These are phyloP conservation scores for Dicyrtoma fusca DNA, from an alignment of 2,888 invertebrate species.

Conservation along the genomic window DNA sequence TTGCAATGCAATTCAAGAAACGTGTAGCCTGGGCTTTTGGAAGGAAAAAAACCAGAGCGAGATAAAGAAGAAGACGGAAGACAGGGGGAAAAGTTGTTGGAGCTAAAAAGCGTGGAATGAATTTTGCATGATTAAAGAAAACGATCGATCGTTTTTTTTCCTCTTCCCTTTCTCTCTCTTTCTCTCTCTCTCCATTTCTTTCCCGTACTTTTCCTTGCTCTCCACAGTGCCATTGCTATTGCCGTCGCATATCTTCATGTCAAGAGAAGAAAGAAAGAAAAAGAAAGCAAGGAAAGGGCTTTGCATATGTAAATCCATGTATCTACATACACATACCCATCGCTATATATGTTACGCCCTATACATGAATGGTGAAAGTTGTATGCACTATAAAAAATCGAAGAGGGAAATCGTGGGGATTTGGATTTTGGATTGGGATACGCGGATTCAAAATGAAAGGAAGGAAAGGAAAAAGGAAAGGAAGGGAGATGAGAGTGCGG, in stretches of 20 bases:
- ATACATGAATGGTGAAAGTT: neutral
- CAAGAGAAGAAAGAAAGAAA: no score
- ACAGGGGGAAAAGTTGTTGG: no score
- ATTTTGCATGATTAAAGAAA: constrained; percentile 38
- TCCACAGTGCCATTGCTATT: no score
- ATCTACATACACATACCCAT: neutral
- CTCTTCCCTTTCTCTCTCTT: neutral
- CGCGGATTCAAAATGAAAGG: no score
- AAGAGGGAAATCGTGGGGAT: neutral
- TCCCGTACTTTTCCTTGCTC: no score
- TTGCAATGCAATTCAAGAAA: neutral
- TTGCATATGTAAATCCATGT: neutral
- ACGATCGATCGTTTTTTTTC: constrained; percentile 17
- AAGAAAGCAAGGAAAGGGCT: neutral
- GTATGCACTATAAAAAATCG: neutral
- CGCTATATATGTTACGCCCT: no score
- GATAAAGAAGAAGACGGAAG: constrained; percentile 1
- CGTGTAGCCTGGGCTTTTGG: neutral
- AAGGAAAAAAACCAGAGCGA: neutral
- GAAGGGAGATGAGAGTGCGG: constrained; percentile 24
- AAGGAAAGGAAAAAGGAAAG: neutral
- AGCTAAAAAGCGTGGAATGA: constrained; percentile 29
- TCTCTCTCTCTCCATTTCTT: neutral
- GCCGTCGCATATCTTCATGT: no score
- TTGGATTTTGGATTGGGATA: neutral